Evolutionary conservation across 2,113 vertebrate genomes (phyloP).

Genomic region (Ptyas mucosa): DNA sequence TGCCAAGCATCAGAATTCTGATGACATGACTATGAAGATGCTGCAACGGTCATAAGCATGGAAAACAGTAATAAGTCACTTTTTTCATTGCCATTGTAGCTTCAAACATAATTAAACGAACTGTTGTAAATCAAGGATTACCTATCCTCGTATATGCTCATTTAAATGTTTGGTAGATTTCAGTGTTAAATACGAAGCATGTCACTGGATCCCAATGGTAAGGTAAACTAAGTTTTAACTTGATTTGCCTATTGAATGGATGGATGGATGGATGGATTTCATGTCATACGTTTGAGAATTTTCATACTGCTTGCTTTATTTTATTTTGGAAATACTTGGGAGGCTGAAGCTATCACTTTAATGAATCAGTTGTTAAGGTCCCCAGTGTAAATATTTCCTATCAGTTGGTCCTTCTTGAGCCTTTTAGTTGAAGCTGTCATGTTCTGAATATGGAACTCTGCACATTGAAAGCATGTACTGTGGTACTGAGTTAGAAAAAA

Average conservation of each 20-base stretch:
- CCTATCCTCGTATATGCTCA: too few species aligned
- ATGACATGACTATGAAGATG: too few species aligned
- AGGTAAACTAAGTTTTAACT: neutral
- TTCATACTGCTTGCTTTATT: neutral
- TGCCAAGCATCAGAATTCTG: too few species aligned
- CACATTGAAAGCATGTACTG: neutral
- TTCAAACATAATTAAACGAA: too few species aligned
- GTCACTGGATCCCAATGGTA: neutral
- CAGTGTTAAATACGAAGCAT: neutral
- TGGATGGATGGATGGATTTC: too few species aligned
- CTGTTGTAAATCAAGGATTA: too few species aligned
- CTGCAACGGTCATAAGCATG: too few species aligned
- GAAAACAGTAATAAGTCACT: too few species aligned
- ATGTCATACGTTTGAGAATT: neutral
- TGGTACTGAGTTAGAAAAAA: neutral
- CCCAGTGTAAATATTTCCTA: neutral
- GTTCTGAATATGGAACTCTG: neutral
- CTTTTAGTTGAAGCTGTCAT: neutral
- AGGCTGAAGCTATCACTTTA: neutral
- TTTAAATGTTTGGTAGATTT: neutral
- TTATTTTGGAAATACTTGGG: neutral
- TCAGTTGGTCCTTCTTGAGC: neutral
- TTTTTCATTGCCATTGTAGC: too few species aligned
- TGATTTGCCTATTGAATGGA: too few species aligned
- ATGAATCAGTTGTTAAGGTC: neutral